Percentiles rank a stretch among this genome's conserved stretches.
phyloP scores from a whole-genome alignment of 2,113 vertebrate genomes.

The Azemiops feae region DNA sequence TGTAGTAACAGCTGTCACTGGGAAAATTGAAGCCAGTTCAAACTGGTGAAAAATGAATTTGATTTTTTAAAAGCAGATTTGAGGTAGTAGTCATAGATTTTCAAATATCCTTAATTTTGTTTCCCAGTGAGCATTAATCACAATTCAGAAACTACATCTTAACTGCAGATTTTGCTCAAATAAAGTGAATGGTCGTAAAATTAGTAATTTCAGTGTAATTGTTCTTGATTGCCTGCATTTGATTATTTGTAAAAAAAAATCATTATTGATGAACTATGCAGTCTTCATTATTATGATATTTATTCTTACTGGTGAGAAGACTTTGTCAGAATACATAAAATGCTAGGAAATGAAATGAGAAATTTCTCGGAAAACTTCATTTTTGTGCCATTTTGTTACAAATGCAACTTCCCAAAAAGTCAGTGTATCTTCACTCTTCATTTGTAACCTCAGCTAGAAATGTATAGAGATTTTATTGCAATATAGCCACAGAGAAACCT shows the following conservation, averaged over 20 bases:
- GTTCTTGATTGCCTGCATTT: neutral
- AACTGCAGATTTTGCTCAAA: neutral
- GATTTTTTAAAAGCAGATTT: neutral
- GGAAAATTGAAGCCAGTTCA: neutral
- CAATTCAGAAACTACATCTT: neutral
- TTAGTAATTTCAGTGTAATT: neutral
- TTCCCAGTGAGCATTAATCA: neutral
- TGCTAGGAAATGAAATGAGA: neutral
- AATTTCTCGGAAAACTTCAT: slow-evolving; percentile 1
- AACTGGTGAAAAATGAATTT: neutral
- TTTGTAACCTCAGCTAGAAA: neutral
- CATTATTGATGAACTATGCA: neutral
- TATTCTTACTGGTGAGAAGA: neutral
- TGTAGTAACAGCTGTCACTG: neutral
- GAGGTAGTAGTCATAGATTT: neutral
- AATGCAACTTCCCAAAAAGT: neutral
- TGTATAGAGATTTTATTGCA: neutral
- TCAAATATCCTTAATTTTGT: neutral
- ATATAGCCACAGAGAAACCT: neutral
- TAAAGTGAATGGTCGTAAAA: neutral
- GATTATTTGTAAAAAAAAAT: neutral
- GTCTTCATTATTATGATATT: neutral
- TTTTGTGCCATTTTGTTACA: neutral
- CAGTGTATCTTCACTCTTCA: neutral
- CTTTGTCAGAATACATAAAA: neutral